Conservation (phyloP, 1,140 invertebrate species). For the Amphibalanus amphitrite region DNA sequence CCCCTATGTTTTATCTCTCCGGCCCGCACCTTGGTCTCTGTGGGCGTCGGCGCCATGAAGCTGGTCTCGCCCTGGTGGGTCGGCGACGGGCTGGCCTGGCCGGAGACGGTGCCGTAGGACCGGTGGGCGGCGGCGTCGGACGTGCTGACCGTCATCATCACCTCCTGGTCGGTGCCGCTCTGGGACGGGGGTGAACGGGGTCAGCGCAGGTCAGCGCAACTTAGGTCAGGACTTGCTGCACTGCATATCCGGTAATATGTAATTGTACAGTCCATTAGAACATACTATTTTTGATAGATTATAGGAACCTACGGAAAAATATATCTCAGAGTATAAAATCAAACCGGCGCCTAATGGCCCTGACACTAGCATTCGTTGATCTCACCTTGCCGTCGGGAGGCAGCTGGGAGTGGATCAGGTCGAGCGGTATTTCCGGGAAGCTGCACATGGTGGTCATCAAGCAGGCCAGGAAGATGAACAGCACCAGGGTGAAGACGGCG, state of each 20-base stretch:
- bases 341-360: too few relatives aligned
- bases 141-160: background rate
- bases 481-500: constrained; percentile 74
- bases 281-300: too few relatives aligned
- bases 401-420: constrained; percentile 24
- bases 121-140: background rate
- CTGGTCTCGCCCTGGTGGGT: background rate
- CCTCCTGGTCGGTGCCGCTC: background rate
- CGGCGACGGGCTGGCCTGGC: background rate
- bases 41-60: background rate
- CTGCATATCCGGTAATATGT: too few relatives aligned
- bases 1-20: too few relatives aligned
- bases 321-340: too few relatives aligned
- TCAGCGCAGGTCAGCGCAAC: too few relatives aligned
- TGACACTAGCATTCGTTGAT: background rate
- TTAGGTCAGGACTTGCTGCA: too few relatives aligned
- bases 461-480: constrained; percentile 66
- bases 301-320: too few relatives aligned
- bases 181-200: background rate
- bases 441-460: constrained; percentile 62
- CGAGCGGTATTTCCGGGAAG: constrained; percentile 69
- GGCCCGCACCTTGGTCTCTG: background rate
- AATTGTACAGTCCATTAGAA: too few relatives aligned
- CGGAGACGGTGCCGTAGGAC: background rate
- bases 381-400: constrained; percentile 11